Percentiles rank a stretch among this genome's conserved stretches.
Evolutionary conservation across 2,888 invertebrate genomes (phyloP).

Genomic region (Gisinianus flammeolus): DNA sequence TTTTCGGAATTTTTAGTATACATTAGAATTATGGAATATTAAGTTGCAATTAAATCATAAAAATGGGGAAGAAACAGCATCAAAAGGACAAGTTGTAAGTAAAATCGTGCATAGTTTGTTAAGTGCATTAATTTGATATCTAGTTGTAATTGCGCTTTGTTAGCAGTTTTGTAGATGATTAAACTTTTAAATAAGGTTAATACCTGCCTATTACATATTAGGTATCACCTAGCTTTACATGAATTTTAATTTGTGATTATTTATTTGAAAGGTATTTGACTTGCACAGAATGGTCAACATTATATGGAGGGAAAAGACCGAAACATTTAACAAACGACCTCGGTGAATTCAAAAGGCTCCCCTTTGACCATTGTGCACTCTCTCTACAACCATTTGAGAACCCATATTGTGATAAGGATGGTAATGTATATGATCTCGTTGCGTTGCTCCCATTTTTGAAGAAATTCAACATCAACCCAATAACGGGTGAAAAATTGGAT

Average conservation of each 20-base stretch:
- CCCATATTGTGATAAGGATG: conserved; percentile 88
- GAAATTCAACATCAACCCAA: conserved; percentile 90
- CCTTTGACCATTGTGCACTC: conserved; percentile 90
- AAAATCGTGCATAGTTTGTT: conserved; percentile 15
- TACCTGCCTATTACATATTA: too few species aligned
- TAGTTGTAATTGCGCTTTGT: too few species aligned
- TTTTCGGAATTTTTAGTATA: too few species aligned
- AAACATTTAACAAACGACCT: conserved; percentile 69
- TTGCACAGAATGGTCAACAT: conserved; percentile 85
- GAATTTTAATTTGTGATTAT: conserved; percentile 4
- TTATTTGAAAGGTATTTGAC: conserved; percentile 74
- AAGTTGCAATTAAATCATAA: conserved; percentile 60
- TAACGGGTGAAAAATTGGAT: conserved; percentile 86
- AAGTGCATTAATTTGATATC: neutral
- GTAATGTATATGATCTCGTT: conserved; percentile 91
- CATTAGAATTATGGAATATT: too few species aligned
- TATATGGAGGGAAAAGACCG: conserved; percentile 85
- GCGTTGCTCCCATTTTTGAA: conserved; percentile 85
- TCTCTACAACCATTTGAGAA: conserved; percentile 90
- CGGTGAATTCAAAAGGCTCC: conserved; percentile 82
- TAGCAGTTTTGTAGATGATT: too few species aligned
- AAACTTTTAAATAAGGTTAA: too few species aligned
- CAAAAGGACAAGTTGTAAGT: conserved; percentile 91
- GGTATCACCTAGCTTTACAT: too few species aligned
- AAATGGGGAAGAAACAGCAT: conserved; percentile 92